phyloP scores from a whole-genome alignment of 2,888 invertebrate species.

The Caenorhabditis afra region DNA sequence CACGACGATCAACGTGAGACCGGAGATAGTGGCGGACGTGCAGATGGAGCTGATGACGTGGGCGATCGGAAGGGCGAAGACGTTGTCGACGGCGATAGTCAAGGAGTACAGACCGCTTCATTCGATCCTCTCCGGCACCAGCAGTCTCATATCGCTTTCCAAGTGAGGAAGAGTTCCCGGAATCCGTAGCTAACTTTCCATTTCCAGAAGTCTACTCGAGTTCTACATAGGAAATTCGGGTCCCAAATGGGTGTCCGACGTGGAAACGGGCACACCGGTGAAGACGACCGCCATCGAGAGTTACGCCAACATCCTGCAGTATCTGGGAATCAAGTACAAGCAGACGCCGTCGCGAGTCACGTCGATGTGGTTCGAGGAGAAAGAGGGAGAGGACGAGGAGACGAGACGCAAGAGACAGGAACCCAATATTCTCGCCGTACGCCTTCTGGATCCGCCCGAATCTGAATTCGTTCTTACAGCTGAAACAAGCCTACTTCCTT shows the following conservation, averaged over 20 bases:
- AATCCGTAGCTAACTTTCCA: background rate
- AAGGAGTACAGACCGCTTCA: conserved; percentile 58
- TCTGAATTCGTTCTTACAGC: conserved; percentile 28
- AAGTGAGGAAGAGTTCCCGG: conserved; percentile 34
- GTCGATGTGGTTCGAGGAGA: conserved; percentile 54
- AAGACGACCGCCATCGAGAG: conserved; percentile 57
- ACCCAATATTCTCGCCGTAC: conserved; percentile 40
- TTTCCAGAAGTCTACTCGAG: conserved; percentile 51
- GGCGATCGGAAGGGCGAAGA: conserved; percentile 35
- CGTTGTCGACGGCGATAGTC: conserved; percentile 32
- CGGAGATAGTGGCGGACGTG: conserved; percentile 33
- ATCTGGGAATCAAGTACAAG: conserved; percentile 55
- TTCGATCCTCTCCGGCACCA: conserved; percentile 51
- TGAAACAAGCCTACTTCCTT: conserved; percentile 41
- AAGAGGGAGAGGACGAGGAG: conserved; percentile 49
- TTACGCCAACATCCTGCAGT: conserved; percentile 57
- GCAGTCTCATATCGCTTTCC: conserved; percentile 47
- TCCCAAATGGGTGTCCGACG: conserved; percentile 47
- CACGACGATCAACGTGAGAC: conserved; percentile 32
- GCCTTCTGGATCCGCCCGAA: too few relatives aligned
- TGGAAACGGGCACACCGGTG: conserved; percentile 38
- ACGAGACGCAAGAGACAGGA: conserved; percentile 32
- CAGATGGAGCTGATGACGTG: conserved; percentile 37
- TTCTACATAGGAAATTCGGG: conserved; percentile 52
- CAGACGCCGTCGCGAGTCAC: conserved; percentile 40